Percentiles rank a stretch among this genome's conserved stretches.
These are phyloP conservation scores for Carposina sasakii DNA, from an alignment of 1,140 invertebrate genomes.

Conservation along the genomic window DNA sequence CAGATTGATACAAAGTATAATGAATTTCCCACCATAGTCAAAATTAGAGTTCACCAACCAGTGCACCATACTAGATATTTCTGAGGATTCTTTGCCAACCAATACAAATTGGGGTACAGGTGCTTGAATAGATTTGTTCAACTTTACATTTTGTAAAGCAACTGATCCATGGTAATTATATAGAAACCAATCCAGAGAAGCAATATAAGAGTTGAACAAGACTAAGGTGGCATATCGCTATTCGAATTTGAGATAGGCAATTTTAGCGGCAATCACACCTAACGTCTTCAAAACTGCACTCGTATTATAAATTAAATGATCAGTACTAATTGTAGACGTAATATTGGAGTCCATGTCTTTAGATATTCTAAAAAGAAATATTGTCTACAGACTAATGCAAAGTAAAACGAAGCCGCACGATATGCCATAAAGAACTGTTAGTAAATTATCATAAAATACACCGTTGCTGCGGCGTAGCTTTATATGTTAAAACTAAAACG, in stretches of 20 bases:
- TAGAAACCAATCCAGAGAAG: conserved; percentile 35
- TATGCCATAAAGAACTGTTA: too few species aligned
- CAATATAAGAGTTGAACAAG: conserved; percentile 27
- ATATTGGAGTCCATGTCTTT: conserved; percentile 1
- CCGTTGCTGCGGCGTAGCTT: too few species aligned
- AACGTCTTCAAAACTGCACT: conserved; percentile 22
- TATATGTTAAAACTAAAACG: too few species aligned
- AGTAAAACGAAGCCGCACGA: too few species aligned
- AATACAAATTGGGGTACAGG: conserved; percentile 39
- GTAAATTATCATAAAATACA: too few species aligned
- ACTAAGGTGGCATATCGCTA: conserved; percentile 45
- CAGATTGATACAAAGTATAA: conserved; percentile 33
- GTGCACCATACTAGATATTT: conserved; percentile 31
- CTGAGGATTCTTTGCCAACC: conserved; percentile 32
- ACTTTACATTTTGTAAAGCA: conserved; percentile 32
- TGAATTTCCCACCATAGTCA: conserved; percentile 38
- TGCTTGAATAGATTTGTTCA: conserved; percentile 14
- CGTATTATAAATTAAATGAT: too few species aligned
- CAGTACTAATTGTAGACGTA: too few species aligned
- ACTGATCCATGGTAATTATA: conserved; percentile 33
- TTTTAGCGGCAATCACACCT: conserved; percentile 34
- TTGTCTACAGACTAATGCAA: too few species aligned
- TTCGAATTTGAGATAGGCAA: conserved; percentile 43
- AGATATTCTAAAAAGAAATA: too few species aligned
- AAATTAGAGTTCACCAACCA: conserved; percentile 31